Percentiles rank a stretch among this genome's conserved stretches.
Conservation (phyloP, 1,140 invertebrate genomes). For the Platyscapa corneri region DNA sequence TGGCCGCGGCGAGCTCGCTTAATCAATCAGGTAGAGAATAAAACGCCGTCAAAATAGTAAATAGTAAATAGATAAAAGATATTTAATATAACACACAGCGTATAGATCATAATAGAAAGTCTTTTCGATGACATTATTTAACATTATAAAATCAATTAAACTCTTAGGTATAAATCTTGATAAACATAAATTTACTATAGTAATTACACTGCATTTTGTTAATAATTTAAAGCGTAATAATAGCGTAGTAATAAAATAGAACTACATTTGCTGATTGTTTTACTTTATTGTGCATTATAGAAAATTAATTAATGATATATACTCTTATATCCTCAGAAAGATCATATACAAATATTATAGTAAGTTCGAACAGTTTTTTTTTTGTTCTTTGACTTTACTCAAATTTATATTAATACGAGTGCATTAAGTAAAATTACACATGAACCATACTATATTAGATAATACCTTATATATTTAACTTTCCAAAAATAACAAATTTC, state of each 20-base stretch:
- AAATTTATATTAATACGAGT: background rate
- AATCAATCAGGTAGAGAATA: background rate
- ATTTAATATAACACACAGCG: no score
- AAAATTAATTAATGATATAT: background rate
- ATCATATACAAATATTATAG: background rate
- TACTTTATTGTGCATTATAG: background rate
- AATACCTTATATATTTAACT: background rate
- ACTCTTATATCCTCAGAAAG: background rate
- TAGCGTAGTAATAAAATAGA: background rate
- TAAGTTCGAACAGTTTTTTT: background rate
- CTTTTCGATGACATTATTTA: background rate
- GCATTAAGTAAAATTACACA: background rate
- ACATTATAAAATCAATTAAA: background rate
- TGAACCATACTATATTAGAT: no score
- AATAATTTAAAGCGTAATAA: background rate
- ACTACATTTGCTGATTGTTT: constrained; percentile 11
- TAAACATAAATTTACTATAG: background rate
- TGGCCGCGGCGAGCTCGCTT: background rate
- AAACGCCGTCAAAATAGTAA: no score
- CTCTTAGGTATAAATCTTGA: background rate
- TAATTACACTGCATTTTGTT: background rate
- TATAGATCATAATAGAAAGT: no score
- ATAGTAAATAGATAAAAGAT: no score
- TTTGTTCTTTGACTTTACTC: background rate
- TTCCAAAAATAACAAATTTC: no score